phyloP scores from a whole-genome alignment of 2,113 vertebrate genomes.

The Alexandromys fortis region DNA sequence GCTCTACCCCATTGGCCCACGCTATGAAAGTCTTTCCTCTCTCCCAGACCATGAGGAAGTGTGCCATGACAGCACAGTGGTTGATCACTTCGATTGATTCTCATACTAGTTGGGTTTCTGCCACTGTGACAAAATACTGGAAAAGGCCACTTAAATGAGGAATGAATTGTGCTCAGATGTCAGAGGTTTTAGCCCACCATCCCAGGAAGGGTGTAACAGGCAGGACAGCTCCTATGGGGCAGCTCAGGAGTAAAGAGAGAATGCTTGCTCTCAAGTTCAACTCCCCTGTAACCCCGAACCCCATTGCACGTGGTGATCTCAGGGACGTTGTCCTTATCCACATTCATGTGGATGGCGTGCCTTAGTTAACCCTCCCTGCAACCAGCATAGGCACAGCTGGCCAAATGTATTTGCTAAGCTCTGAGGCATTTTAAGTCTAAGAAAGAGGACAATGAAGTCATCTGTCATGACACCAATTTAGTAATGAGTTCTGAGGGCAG shows the following conservation, averaged over 20 bases:
- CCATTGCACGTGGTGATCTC: too few relatives aligned
- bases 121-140: neutral
- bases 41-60: neutral
- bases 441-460: neutral
- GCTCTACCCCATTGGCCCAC: neutral
- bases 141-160: neutral
- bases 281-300: accelerated
- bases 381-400: neutral
- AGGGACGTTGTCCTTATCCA: too few relatives aligned
- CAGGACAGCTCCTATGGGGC: neutral
- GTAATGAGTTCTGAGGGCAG: neutral
- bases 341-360: too few relatives aligned
- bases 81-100: neutral
- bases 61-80: neutral
- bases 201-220: neutral
- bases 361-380: neutral
- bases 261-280: neutral
- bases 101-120: neutral
- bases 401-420: neutral
- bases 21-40: neutral
- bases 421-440: neutral
- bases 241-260: neutral
- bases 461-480: neutral
- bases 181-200: neutral
- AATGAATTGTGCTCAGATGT: neutral